phyloP scores from a whole-genome alignment of 2,113 vertebrate species.

The Calidris pugnax region DNA sequence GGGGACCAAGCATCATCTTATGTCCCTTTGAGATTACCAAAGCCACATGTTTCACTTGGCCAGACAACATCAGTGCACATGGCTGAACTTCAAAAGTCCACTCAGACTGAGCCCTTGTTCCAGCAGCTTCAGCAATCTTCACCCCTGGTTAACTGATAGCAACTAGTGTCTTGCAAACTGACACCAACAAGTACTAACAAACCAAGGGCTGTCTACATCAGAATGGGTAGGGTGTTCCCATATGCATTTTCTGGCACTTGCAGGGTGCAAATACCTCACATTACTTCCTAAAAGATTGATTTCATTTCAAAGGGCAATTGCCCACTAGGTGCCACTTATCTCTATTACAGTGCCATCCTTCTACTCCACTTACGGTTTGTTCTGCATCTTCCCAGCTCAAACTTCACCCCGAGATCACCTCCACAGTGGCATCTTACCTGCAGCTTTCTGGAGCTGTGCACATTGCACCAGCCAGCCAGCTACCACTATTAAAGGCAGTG shows the following conservation, averaged over 20 bases:
- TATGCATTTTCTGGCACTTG: neutral
- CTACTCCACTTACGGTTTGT: neutral
- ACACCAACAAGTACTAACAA: neutral
- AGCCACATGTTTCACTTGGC: neutral
- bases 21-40: neutral
- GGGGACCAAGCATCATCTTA: neutral
- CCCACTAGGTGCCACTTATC: neutral
- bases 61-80: neutral
- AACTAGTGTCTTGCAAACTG: neutral
- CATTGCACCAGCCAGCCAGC: fast-evolving
- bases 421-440: neutral
- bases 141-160: neutral
- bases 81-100: neutral
- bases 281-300: neutral
- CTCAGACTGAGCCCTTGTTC: neutral
- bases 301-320: neutral
- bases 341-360: neutral
- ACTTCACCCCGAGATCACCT: neutral
- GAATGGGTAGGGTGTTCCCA: neutral
- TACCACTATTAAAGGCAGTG: neutral
- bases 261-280: neutral
- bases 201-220: neutral
- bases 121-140: neutral
- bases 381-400: neutral
- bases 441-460: neutral